Conservation (phyloP, 2,797 vertebrate genomes). For the Varecia variegata region DNA sequence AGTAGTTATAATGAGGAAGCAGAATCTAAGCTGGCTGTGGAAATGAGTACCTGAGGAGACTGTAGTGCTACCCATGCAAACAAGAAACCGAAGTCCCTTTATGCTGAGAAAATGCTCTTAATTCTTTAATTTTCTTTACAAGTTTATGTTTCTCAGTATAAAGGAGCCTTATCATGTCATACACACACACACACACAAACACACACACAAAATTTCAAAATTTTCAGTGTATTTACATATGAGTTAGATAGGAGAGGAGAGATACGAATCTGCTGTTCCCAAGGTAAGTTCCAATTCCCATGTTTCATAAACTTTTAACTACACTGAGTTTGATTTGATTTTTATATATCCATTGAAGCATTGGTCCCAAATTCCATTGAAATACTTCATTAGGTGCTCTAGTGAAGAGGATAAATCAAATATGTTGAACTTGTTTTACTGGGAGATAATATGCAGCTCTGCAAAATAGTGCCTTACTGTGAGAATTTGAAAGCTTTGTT, state of each 20-base stretch:
- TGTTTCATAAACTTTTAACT: background rate
- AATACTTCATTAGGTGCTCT: slow-evolving; percentile 13
- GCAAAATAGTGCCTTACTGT: background rate
- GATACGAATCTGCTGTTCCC: background rate
- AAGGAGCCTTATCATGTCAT: background rate
- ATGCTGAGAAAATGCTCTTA: background rate
- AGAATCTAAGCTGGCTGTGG: background rate
- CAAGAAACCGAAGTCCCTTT: background rate
- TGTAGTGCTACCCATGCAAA: background rate
- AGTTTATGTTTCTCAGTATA: background rate
- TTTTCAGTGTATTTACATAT: background rate
- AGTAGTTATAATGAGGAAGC: background rate
- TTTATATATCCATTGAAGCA: background rate
- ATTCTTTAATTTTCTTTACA: background rate
- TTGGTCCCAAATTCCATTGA: background rate
- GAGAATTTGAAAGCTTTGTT: background rate
- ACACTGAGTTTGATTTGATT: background rate
- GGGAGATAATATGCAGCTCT: background rate
- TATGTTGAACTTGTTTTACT: background rate
- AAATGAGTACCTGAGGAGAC: background rate
- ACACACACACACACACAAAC: background rate
- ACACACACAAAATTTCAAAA: background rate
- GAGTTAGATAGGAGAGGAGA: background rate
- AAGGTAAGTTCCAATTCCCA: background rate
- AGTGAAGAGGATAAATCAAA: slow-evolving; percentile 8